A percentile compares a stretch with the other conserved stretches of the same genome.
Evolutionary conservation across 2,888 invertebrate species (phyloP).

Genomic region (Gortyna flavago): DNA sequence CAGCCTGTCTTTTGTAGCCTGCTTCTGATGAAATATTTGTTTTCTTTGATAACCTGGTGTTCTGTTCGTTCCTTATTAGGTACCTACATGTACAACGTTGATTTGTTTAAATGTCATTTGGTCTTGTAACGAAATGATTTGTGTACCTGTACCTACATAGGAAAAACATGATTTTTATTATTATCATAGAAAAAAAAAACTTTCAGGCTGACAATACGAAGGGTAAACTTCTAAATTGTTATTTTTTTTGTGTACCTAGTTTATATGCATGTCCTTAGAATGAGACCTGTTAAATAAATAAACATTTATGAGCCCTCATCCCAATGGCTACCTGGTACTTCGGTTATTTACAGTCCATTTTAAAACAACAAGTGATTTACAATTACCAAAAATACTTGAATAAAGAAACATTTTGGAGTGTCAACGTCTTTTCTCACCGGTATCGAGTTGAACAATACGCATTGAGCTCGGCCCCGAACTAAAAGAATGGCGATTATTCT

Average conservation of each 20-base stretch:
- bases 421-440: constrained; percentile 88
- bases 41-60: background rate
- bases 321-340: constrained; percentile 49
- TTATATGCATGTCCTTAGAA: constrained; percentile 15
- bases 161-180: background rate
- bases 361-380: constrained; percentile 62
- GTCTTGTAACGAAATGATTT: background rate
- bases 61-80: background rate
- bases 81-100: background rate
- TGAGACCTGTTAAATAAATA: constrained; percentile 29
- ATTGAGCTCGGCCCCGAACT: constrained; percentile 76
- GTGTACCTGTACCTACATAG: too few species aligned
- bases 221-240: background rate
- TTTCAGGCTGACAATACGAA: background rate
- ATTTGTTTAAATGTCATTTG: background rate
- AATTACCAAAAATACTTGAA: constrained; percentile 55
- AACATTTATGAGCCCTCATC: constrained; percentile 37
- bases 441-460: constrained; percentile 83
- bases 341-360: constrained; percentile 46
- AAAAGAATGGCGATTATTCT: constrained; percentile 83
- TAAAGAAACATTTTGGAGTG: constrained; percentile 61
- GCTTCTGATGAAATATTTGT: constrained; percentile 15
- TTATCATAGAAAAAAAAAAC: background rate
- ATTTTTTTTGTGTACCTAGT: constrained; percentile 1
- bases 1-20: constrained; percentile 21